Evolutionary conservation across 2,797 vertebrate genomes (phyloP).

Genomic region (Gymnothorax reevesii): DNA sequence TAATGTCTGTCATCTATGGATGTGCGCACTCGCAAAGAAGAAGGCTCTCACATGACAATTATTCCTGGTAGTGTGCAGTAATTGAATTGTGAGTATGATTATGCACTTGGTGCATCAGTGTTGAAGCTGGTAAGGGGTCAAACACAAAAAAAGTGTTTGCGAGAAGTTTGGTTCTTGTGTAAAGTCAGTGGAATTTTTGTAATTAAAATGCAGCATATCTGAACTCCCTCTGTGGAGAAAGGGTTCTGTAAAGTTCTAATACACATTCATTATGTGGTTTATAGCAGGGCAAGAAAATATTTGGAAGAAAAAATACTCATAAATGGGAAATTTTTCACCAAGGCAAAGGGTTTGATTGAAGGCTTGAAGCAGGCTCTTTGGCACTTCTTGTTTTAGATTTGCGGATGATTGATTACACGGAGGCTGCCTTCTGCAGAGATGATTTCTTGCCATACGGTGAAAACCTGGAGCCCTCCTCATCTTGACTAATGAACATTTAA

Average conservation of each 20-base stretch:
- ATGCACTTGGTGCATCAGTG: neutral
- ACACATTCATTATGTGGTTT: neutral
- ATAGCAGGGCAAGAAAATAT: neutral
- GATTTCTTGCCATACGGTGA: constrained; percentile 1
- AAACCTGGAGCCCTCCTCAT: neutral
- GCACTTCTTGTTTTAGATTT: constrained; percentile 9
- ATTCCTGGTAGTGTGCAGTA: neutral
- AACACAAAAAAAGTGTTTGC: neutral
- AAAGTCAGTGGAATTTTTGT: neutral
- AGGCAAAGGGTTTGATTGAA: neutral
- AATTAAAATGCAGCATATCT: neutral
- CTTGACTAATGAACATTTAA: constrained; percentile 45
- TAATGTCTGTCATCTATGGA: neutral
- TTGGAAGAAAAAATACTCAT: neutral
- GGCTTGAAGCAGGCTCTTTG: constrained; percentile 10
- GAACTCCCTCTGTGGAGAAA: neutral
- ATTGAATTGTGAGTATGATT: neutral
- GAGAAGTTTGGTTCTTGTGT: neutral
- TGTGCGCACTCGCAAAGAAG: neutral
- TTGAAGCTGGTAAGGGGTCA: neutral
- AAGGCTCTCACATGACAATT: neutral
- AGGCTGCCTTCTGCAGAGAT: neutral
- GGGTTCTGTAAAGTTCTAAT: neutral
- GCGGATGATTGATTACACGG: constrained; percentile 14
- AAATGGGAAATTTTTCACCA: neutral